Base-by-base conservation (phyloP, 2,888 invertebrate species). In the Tachina grossa region DNA sequence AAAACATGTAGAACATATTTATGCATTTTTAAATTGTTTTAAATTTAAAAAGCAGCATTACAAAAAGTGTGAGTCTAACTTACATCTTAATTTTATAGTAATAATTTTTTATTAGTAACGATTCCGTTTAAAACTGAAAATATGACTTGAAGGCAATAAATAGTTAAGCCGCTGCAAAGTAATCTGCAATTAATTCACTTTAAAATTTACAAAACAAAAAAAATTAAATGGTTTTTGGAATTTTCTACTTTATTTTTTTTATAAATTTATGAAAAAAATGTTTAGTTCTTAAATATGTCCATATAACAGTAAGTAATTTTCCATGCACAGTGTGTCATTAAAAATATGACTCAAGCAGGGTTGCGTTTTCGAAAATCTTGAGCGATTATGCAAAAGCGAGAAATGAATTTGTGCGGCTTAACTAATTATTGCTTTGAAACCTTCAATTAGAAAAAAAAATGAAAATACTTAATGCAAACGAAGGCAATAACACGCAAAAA, bases 1-100 rank as follows among this genome's bases (percentile, higher is more conserved):
- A 39, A 49, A 14, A n/a, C 10, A 11, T 16, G 19, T 16, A 39
- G 39, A 19, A 49, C 49, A 41, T 9, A 22, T 19, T 43, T 16
- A 68, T 77, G 57, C 47, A 76, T 76, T 83, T 85, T 85, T 85
- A 83, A 85, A 85, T 85, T 85, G 83, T 85, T 85, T 85, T 85
- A 85, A 83, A 85, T 85, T 85, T 85, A 85, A 83, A 76, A 76
- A 16, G 53, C 66, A 75, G 47, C 66, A 75, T 75, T 49, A 22
- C 43, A 72, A 63, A 22, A 41, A n/a, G 47, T 63, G 63, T 55
- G 11, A 9, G 39, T 78, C 22, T n/a, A 65, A 78, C 72, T 75
- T 10, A 19, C 59, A 78, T 53, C 31, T 43, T 63, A 14, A 16
- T 66, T 83, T 83, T 72, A 66, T 85, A 85, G 76, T 9, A 61